Conservation (phyloP, 2,888 invertebrate genomes). For the Chironomus riparius region DNA sequence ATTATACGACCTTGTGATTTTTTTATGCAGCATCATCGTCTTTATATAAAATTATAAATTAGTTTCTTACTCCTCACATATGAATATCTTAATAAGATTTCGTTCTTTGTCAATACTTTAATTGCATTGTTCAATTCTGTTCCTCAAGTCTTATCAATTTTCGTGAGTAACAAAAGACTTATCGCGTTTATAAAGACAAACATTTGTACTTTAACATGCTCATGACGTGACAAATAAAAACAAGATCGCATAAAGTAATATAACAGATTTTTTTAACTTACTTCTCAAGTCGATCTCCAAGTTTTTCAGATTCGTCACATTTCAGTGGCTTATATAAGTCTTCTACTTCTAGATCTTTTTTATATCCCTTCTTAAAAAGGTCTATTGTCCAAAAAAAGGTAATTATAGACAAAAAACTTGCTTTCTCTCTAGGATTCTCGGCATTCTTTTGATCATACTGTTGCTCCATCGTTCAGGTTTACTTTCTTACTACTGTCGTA, state of each 20-base stretch:
- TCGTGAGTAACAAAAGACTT: neutral
- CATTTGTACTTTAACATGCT: too few relatives aligned
- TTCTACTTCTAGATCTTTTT: constrained; percentile 41
- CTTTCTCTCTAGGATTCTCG: constrained; percentile 43
- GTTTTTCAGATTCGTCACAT: constrained; percentile 42
- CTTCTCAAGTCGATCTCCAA: constrained; percentile 46
- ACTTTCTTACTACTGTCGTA: neutral
- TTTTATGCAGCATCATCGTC: constrained; percentile 12
- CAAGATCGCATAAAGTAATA: too few relatives aligned
- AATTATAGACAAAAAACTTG: constrained; percentile 43
- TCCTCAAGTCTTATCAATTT: neutral
- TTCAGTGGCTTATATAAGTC: constrained; percentile 46
- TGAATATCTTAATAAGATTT: neutral
- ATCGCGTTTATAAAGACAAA: too few relatives aligned
- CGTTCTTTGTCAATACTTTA: neutral
- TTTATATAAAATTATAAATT: neutral
- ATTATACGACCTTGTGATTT: neutral
- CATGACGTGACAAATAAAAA: too few relatives aligned
- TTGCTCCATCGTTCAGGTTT: constrained; percentile 21
- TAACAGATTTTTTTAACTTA: constrained; percentile 34
- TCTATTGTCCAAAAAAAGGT: constrained; percentile 48
- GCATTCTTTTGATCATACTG: constrained; percentile 33
- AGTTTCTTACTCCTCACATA: neutral
- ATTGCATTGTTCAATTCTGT: neutral
- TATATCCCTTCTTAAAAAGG: constrained; percentile 45